Evolutionary conservation across 2,888 invertebrate species (phyloP), one percentile per base, ranked within the genome.

Genomic region (Diabrotica balteata): DNA sequence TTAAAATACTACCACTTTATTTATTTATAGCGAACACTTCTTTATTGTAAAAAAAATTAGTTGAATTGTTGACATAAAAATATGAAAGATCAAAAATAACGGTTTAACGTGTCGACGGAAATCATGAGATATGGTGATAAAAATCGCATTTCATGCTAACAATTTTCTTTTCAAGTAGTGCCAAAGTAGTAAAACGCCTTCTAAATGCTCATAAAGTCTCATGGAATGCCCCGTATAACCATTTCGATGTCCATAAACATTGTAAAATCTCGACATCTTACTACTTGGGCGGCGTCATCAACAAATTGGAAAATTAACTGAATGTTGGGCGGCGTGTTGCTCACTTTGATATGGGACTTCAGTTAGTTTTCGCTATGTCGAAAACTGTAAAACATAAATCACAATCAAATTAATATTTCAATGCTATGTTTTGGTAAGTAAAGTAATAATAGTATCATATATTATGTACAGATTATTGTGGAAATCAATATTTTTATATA

Each of bases 81-180:
- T 11, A 11, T n/a, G 11, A 49, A 49, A 32, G 32, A 32, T 32
- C 32, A 32, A 32, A 32, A 32, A 32, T 32, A 32, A 32, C 32
- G 32, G 32, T 32, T 32, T 32, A 32, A 32, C 32, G 32, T 32
- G 42, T 22, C 8, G 42, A 10, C 32, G 8, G n/a, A 10, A n/a
- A 42, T 53, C 9, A 11, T 9, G 43, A n/a, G 7, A 53, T n/a
- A 42, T 53, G 10, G 42, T n/a, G 32, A 43, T 53, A 53, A 53
- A 53, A 53, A 53, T 51, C 17, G 8, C 32, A 53, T 53, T 53
- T 53, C 7, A 53, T 53, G 53, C 43, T 53, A 42, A 55, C 63
- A 46, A 63, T 63, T 63, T 54, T 63, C 63, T 42, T 64, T 64
- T 64, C 58, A 64, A 64, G 58, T 64, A 64, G 63, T 64, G 63